A percentile compares a stretch with the other conserved stretches of the same genome.
phyloP scores from a whole-genome alignment of 2,888 invertebrate species.

The Drosophila robusta region DNA sequence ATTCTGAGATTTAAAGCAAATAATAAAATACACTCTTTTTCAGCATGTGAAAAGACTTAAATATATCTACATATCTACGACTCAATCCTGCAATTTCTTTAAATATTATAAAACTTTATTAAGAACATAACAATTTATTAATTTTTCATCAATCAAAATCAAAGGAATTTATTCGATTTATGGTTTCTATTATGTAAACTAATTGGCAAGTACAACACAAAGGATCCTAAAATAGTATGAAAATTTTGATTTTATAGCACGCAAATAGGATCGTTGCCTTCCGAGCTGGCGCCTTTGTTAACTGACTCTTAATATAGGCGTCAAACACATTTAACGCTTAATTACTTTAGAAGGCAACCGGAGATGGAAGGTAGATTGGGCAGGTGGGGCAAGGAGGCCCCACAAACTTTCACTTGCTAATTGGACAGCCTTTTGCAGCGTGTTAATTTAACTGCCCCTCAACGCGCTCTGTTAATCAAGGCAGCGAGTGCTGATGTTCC shows the following conservation, averaged over 20 bases:
- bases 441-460: slow-evolving; percentile 31
- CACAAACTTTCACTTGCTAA: slow-evolving; percentile 41
- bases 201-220: neutral
- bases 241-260: neutral
- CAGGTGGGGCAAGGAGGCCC: neutral
- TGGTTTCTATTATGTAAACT: neutral
- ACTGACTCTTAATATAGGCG: slow-evolving; percentile 15
- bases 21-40: too few species aligned
- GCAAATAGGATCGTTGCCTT: neutral
- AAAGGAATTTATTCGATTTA: neutral
- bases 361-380: slow-evolving; percentile 1
- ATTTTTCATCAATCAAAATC: too few species aligned
- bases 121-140: too few species aligned
- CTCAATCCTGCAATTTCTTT: too few species aligned
- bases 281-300: neutral
- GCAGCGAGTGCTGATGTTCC: slow-evolving; percentile 26
- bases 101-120: too few species aligned
- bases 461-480: slow-evolving; percentile 60
- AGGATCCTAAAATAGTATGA: neutral
- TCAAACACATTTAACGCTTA: slow-evolving; percentile 53
- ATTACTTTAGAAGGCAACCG: slow-evolving; percentile 41
- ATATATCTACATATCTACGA: too few species aligned
- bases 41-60: too few species aligned
- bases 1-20: too few species aligned
- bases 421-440: slow-evolving; percentile 44